phyloP scores from a whole-genome alignment of 1,140 invertebrate genomes.

The Penaeus vannamei region DNA sequence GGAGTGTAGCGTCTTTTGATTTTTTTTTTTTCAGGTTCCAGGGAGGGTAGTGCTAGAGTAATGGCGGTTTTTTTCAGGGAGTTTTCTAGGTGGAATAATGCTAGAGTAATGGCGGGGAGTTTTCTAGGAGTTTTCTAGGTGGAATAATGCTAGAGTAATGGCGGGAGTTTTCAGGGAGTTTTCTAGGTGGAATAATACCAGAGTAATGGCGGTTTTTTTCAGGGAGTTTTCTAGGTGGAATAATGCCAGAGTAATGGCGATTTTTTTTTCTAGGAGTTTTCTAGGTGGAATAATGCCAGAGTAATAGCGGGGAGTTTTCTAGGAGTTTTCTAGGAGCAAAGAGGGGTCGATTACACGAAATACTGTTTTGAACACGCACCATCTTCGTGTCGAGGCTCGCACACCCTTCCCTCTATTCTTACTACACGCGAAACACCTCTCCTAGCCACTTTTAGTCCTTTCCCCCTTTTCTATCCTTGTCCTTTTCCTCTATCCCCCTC shows the following conservation, averaged over 20 bases:
- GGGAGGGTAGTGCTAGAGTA: background rate
- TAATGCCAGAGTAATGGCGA: background rate
- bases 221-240: background rate
- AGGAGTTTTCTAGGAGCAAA: background rate
- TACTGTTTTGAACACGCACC: background rate
- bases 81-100: background rate
- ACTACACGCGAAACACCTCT: too few species aligned
- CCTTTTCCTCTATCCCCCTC: background rate
- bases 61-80: background rate
- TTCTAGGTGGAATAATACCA: background rate
- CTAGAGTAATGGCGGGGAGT: background rate
- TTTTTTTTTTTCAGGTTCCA: too few species aligned
- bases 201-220: background rate
- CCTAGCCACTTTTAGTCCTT: background rate
- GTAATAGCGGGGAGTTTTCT: background rate
- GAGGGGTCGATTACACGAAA: constrained; percentile 26
- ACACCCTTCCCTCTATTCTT: background rate
- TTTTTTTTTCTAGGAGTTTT: background rate
- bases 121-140: background rate
- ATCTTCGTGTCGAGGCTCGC: background rate
- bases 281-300: too few species aligned
- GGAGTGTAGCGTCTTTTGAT: too few species aligned
- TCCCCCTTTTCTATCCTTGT: background rate
- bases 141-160: too few species aligned
- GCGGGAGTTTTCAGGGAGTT: background rate